phyloP scores from a whole-genome alignment of 2,888 invertebrate genomes.

The Ypsolopha scabrella region DNA sequence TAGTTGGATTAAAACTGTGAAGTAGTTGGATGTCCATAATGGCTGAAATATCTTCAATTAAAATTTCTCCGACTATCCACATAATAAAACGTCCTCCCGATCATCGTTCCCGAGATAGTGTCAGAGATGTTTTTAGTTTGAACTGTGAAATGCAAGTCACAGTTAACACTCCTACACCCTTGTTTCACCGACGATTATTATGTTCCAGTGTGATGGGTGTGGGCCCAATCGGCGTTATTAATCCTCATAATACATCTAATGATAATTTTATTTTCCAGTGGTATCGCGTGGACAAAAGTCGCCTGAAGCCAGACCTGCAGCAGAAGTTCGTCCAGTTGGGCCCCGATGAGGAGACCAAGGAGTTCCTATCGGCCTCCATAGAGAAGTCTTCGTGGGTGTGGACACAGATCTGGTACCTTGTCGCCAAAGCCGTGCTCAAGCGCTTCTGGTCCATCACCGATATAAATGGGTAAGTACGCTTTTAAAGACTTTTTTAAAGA shows the following conservation, averaged over 20 bases:
- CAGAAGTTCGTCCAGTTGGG: slow-evolving; percentile 74
- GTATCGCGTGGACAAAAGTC: slow-evolving; percentile 75
- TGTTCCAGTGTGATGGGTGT: background rate
- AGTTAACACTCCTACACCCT: too few relatives aligned
- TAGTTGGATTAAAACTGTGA: too few relatives aligned
- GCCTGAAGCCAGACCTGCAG: slow-evolving; percentile 63
- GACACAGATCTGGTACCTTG: slow-evolving; percentile 90
- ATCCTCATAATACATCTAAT: too few relatives aligned
- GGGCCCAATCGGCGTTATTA: too few relatives aligned
- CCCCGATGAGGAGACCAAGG: slow-evolving; percentile 79
- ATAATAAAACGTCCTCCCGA: too few relatives aligned
- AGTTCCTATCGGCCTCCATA: slow-evolving; percentile 79
- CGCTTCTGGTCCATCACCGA: slow-evolving; percentile 96
- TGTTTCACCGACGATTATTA: background rate
- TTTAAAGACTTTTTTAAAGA: background rate
- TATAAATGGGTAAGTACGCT: slow-evolving; percentile 86
- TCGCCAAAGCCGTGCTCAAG: slow-evolving; percentile 86
- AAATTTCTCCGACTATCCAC: too few relatives aligned
- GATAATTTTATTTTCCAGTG: slow-evolving; percentile 64
- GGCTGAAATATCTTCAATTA: too few relatives aligned
- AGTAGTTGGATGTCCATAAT: too few relatives aligned
- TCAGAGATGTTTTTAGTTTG: too few relatives aligned
- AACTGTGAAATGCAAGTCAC: too few relatives aligned
- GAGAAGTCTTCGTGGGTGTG: slow-evolving; percentile 88
- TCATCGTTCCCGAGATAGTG: too few relatives aligned